Base-by-base conservation (phyloP, 1,140 invertebrate species). In the Spodoptera frugiperda region DNA sequence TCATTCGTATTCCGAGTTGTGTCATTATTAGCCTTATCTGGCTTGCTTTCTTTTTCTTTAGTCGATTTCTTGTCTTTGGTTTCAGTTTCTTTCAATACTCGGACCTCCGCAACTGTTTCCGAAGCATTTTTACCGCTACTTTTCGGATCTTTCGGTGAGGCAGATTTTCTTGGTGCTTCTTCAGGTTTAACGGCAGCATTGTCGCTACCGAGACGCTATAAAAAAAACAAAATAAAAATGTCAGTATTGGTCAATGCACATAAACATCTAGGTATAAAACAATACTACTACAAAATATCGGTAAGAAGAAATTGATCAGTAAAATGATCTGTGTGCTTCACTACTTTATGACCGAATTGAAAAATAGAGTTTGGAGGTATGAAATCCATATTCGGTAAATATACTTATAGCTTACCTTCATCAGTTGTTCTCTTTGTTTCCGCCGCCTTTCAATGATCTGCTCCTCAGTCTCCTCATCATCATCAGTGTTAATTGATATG, bases 381-480 rank as follows among this genome's bases (percentile, higher is more conserved):
- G 2, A 39, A 39, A 39, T 39, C 33, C 8, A 1, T 39, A 8
- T 39, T 39, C 5, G 33, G 4, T 4, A 39, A 10, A 39, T 39
- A 8, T 4, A 4, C 33, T 39, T 10, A 39, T 39, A 53, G 8
- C 15, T 48, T 94, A 97, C 97, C 95, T 97, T 97, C 46, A 99
- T 88, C 2, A 99, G 94, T 88, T 98, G 97, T 94, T 99, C 98
- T 55, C 98, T 95, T 89, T 98, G 96, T 91, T 98, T 98, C 78
- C 98, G 95, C 82, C 98, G 95, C 86, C 96, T 96, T 89, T 99
- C 97, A 92, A 99, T 99, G 85, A 99, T 98, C 77, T 96, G 96
- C 91, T 99, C 98, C 89, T 99, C 98, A 90, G 99, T 98, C 92
- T 99, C 98, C 79, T 99, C 98, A 78, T 99, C 98, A 55, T 98